phyloP scores from a whole-genome alignment of 2,113 vertebrate species.

The Lanius collurio region DNA sequence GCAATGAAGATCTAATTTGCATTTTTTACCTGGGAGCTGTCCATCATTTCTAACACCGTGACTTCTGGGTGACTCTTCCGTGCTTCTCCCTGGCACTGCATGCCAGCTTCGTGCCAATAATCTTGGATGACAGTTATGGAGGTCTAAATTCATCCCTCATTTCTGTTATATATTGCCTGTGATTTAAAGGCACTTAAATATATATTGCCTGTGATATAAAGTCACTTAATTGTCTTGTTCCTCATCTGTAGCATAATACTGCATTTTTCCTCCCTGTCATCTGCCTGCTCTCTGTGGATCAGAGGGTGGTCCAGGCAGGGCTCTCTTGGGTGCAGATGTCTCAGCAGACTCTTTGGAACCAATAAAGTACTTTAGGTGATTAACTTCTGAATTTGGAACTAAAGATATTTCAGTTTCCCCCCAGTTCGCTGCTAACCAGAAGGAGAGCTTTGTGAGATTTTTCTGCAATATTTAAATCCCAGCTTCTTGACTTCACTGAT shows the following conservation, averaged over 20 bases:
- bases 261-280: not conserved
- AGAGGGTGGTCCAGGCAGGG: not conserved
- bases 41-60: not conserved
- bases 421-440: not conserved
- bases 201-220: not conserved
- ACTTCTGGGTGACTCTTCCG: not conserved
- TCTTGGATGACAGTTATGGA: not conserved
- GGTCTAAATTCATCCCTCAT: not conserved
- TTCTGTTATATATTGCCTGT: not conserved
- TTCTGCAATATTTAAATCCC: not conserved
- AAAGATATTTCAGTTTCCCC: not conserved
- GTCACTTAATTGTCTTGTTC: not conserved
- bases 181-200: constrained; percentile 1
- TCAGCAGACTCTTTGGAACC: not conserved
- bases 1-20: not conserved
- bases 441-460: not conserved
- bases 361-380: not conserved
- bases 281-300: not conserved
- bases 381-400: not conserved
- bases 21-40: not conserved
- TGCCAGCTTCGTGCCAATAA: not conserved
- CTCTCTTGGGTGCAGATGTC: not conserved
- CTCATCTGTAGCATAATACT: not conserved
- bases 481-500: not conserved
- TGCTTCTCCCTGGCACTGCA: not conserved